Base-by-base conservation (phyloP, 1,140 invertebrate species). In the Hydropsyche tenuis region DNA sequence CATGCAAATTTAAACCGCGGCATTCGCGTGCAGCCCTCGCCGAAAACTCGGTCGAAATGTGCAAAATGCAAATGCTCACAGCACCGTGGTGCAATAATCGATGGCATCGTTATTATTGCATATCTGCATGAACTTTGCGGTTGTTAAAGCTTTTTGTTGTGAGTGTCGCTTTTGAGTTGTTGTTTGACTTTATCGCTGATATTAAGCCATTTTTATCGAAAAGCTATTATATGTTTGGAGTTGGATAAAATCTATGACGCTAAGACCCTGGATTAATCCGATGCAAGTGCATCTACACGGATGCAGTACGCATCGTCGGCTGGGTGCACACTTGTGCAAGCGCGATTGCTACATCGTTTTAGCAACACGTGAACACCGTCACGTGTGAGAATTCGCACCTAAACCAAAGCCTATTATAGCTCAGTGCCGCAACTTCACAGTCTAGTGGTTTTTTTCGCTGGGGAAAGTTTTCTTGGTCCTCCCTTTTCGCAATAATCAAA, bases 341-440 rank as follows among this genome's bases (percentile, higher is more conserved):
- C 62, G 45, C 45, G 45, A 46, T 46, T 12, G 14, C 48, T 20
- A 20, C 48, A 53, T 20, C 9, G 20, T 53, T 53, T 20, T 53
- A 9, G 48, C 63, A 30, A 14, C 27, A 60, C 53, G 53, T 60
- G 53, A 60, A 20, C 18, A 63, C 27, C 22, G 63, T 66, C 63
- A 66, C 63, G 37, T 66, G 63, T 42, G 18, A 66, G 30, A 37
- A 22, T 66, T 66, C n/a, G 30, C 63, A 42, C 63, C 56, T 23
- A 16, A 25, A 16, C 56, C 42, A 66, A 66, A 45, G 63, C 27
- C 14, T 30, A 66, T 66, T 66, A 66, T 27, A 45, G 60, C 60
- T 42, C 30, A 43, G 12, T 12, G 11, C 63, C 37, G 20, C n/a
- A n/a, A 20, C 30, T 43, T 4, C n/a, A 18, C n/a, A 16, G 2